A percentile compares a stretch with the other conserved stretches of the same genome.
phyloP scores from a whole-genome alignment of 1,140 invertebrate species.

The Bombus pascuorum region DNA sequence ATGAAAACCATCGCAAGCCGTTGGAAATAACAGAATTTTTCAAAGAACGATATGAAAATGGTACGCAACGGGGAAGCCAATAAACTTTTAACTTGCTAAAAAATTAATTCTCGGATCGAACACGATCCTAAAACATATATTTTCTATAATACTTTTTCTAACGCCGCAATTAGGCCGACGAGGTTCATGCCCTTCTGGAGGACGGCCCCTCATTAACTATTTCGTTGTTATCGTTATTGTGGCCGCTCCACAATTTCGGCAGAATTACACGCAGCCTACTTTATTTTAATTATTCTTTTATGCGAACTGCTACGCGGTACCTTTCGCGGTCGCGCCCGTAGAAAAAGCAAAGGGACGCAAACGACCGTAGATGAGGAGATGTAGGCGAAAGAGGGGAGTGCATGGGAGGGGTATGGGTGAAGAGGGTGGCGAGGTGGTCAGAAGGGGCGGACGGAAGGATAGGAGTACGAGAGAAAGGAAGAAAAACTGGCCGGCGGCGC shows the following conservation, averaged over 20 bases:
- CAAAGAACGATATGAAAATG: not conserved
- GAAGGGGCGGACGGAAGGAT: too few relatives aligned
- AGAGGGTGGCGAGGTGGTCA: not conserved
- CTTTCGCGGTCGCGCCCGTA: constrained; percentile 18
- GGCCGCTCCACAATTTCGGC: constrained; percentile 57
- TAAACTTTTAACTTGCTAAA: too few relatives aligned
- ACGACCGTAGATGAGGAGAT: not conserved
- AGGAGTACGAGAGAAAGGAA: not conserved
- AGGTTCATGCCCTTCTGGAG: too few relatives aligned
- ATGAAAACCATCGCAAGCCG: too few relatives aligned
- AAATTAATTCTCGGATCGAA: not conserved
- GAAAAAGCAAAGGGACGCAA: not conserved
- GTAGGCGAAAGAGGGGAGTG: not conserved
- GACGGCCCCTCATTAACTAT: constrained; percentile 30
- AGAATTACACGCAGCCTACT: constrained; percentile 59
- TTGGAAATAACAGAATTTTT: too few relatives aligned
- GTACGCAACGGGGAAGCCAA: not conserved
- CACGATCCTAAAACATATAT: not conserved
- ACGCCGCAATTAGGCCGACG: constrained; percentile 10
- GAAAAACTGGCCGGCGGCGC: constrained; percentile 56
- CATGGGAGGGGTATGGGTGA: not conserved
- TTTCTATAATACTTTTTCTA: not conserved
- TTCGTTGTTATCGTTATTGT: constrained; percentile 63
- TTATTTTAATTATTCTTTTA: constrained; percentile 70
- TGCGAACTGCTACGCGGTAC: constrained; percentile 32